Conservation (phyloP, 2,113 vertebrate genomes). For the Sarotherodon lohbergeri region DNA sequence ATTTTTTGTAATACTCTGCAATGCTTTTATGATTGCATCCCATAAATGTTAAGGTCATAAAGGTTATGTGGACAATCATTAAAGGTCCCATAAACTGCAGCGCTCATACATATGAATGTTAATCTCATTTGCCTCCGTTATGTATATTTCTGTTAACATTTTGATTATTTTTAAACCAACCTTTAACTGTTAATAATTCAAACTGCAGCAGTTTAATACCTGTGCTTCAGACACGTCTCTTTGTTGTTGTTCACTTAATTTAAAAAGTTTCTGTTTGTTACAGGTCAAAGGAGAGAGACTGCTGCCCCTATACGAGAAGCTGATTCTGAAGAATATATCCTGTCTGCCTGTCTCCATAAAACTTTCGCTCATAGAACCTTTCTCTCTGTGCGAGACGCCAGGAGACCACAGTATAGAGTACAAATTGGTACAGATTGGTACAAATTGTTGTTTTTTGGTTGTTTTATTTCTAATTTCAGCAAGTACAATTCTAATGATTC, state of each 20-base stretch:
- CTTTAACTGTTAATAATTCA: background rate
- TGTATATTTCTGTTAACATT: background rate
- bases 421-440: constrained; percentile 7
- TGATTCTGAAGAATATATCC: constrained; percentile 66
- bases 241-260: background rate
- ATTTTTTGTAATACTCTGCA: background rate
- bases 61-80: background rate
- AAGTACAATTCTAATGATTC: background rate
- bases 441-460: background rate
- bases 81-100: background rate
- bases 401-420: constrained; percentile 42
- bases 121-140: background rate
- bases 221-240: background rate
- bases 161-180: background rate
- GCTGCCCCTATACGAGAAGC: background rate
- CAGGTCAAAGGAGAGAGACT: background rate
- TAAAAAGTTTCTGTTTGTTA: background rate
- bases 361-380: background rate
- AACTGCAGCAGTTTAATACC: constrained; percentile 48
- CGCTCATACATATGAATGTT: background rate
- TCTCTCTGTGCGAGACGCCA: background rate
- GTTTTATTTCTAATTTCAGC: background rate
- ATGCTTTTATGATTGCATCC: background rate
- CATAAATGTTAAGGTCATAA: background rate
- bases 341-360: constrained; percentile 68